Evolutionary conservation across 2,113 vertebrate species (phyloP).

Genomic region (Periophthalmus modestus): DNA sequence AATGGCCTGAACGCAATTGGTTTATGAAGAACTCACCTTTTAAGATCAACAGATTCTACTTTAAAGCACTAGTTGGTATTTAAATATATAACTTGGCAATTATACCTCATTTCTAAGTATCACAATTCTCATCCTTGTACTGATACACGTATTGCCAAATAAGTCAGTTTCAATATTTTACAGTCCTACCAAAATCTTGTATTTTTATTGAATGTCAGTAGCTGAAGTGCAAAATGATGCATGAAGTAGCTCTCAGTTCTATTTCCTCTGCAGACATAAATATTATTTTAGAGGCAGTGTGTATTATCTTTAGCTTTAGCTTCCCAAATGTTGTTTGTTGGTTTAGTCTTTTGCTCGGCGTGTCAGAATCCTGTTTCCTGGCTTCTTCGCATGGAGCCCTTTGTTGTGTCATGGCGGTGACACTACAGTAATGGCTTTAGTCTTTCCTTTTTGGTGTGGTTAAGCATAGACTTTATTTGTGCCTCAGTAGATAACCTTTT

Average conservation of each 20-base stretch:
- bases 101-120: too few species aligned
- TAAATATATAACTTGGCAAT: too few species aligned
- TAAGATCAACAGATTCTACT: too few species aligned
- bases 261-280: slow-evolving; percentile 11
- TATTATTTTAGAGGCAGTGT: slow-evolving; percentile 14
- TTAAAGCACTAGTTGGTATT: too few species aligned
- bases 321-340: slow-evolving; percentile 21
- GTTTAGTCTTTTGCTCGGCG: slow-evolving; percentile 17
- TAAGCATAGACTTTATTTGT: slow-evolving; percentile 9
- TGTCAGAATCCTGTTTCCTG: slow-evolving; percentile 30
- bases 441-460: slow-evolving; percentile 11
- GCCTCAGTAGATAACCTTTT: slow-evolving; percentile 9
- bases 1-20: too few species aligned
- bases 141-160: too few species aligned
- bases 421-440: slow-evolving; percentile 17
- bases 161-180: too few species aligned
- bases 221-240: too few species aligned
- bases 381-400: slow-evolving; percentile 22
- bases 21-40: too few species aligned
- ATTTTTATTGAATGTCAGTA: neutral
- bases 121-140: too few species aligned
- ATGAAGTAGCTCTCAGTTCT: neutral
- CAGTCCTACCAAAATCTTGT: neutral
- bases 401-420: slow-evolving; percentile 31
- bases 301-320: slow-evolving; percentile 16